phyloP scores from a whole-genome alignment of 2,888 invertebrate species.

The Drosophila anceps region DNA sequence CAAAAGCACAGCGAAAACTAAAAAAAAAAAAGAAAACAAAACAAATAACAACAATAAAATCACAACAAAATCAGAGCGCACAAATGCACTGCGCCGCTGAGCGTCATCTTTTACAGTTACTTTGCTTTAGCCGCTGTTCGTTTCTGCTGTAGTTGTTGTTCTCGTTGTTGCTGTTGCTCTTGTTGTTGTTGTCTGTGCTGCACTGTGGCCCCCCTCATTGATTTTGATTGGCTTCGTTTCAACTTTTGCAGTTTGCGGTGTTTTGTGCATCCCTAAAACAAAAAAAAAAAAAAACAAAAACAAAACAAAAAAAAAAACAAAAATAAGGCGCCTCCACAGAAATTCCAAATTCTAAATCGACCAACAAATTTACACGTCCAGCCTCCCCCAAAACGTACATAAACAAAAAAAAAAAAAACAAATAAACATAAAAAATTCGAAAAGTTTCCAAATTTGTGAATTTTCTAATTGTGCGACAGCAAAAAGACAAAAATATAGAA shows the following conservation, averaged over 20 bases:
- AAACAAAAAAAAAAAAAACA: slow-evolving; percentile 19
- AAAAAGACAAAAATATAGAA: slow-evolving; percentile 15
- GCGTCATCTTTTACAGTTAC: slow-evolving; percentile 35
- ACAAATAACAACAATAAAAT: slow-evolving; percentile 23
- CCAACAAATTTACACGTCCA: slow-evolving; percentile 36
- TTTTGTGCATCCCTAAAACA: slow-evolving; percentile 52
- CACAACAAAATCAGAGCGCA: slow-evolving; percentile 41
- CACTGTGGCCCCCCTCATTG: slow-evolving; percentile 44
- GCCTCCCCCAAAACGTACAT: slow-evolving; percentile 7
- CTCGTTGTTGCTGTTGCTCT: slow-evolving; percentile 1
- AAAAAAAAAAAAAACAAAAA: slow-evolving; percentile 21
- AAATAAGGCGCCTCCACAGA: slow-evolving; percentile 28
- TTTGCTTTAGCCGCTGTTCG: slow-evolving; percentile 26
- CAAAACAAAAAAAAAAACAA: background rate
- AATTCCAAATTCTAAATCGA: slow-evolving; percentile 59
- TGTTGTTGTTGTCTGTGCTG: slow-evolving; percentile 29
- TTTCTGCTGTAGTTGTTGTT: slow-evolving; percentile 21
- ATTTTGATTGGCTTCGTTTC: slow-evolving; percentile 52
- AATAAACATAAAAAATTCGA: slow-evolving; percentile 19
- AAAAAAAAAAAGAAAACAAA: slow-evolving; percentile 22
- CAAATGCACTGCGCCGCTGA: slow-evolving; percentile 34
- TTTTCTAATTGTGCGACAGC: slow-evolving; percentile 14
- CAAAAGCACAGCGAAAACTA: slow-evolving; percentile 23
- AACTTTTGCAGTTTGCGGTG: slow-evolving; percentile 58
- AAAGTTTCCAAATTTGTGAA: slow-evolving; percentile 31